Evolutionary conservation across 2,113 vertebrate species (phyloP).

Genomic region (Phaethornis superciliosus): DNA sequence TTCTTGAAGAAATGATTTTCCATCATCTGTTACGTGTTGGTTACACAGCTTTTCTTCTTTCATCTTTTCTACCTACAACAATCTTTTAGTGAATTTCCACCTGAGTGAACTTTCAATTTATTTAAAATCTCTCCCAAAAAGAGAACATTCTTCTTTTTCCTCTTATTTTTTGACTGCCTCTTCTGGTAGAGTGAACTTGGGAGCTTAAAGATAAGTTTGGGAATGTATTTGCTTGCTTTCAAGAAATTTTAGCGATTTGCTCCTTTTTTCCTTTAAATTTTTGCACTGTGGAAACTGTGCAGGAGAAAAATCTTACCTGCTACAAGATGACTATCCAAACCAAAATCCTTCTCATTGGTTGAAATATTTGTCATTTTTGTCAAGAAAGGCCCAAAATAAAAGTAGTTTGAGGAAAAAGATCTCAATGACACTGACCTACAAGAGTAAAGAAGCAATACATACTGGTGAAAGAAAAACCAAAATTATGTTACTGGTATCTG

Average conservation of each 20-base stretch:
- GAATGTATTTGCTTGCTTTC: neutral
- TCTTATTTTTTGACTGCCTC: neutral
- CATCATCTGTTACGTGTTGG: neutral
- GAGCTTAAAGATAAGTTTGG: neutral
- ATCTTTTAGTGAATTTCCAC: neutral
- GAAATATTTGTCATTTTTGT: neutral
- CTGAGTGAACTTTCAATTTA: neutral
- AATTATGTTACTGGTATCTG: accelerated
- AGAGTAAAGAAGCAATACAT: neutral
- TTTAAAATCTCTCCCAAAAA: neutral
- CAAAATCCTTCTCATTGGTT: neutral
- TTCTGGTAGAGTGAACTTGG: neutral
- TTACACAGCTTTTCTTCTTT: neutral
- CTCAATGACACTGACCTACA: neutral
- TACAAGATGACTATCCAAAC: neutral
- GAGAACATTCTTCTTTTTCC: neutral
- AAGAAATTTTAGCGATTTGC: accelerated
- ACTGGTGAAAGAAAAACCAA: neutral
- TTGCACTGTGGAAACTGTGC: neutral
- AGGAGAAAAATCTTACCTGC: neutral
- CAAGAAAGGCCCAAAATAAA: neutral
- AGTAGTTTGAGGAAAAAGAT: neutral
- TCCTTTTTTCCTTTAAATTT: neutral
- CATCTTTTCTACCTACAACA: neutral
- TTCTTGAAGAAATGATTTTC: neutral